phyloP scores from a whole-genome alignment of 37 sponge, comb jelly and placozoan genomes.

The Diacarnus erythraeanus region DNA sequence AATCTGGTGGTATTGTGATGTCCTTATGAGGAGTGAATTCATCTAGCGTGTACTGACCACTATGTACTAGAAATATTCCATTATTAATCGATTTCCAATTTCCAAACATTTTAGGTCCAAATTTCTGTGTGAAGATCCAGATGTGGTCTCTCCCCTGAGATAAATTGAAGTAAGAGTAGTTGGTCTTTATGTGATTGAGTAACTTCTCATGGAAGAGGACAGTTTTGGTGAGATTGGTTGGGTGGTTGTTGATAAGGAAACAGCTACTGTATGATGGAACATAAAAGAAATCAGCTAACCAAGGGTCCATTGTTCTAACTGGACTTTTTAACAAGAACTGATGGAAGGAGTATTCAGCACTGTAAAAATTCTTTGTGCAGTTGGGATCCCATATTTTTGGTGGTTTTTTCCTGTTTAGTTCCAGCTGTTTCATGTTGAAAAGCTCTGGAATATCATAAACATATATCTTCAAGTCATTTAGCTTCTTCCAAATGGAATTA shows the following conservation, averaged over 20 bases:
- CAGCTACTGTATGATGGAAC: constrained; percentile 50
- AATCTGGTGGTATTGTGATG: constrained; percentile 40
- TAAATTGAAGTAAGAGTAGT: constrained; percentile 37
- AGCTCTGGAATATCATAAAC: constrained; percentile 34
- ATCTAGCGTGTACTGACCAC: constrained; percentile 22
- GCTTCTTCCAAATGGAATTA: neutral
- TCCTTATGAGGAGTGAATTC: constrained; percentile 52
- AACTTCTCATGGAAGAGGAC: constrained; percentile 17
- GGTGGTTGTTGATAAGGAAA: constrained; percentile 49
- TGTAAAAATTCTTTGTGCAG: constrained; percentile 34
- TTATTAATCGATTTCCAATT: constrained; percentile 29
- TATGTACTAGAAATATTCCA: constrained; percentile 40
- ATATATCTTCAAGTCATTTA: constrained; percentile 39
- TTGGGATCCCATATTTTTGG: constrained; percentile 49
- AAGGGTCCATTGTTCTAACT: constrained; percentile 25
- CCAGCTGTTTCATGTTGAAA: constrained; percentile 34
- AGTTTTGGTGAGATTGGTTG: constrained; percentile 35
- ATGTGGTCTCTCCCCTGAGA: constrained; percentile 57
- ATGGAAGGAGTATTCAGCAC: constrained; percentile 49
- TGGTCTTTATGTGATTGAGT: constrained; percentile 16
- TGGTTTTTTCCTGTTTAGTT: constrained; percentile 12
- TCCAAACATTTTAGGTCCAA: constrained; percentile 33
- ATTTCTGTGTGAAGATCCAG: constrained; percentile 41
- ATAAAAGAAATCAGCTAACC: constrained; percentile 50
- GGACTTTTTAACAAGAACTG: constrained; percentile 28